These are phyloP conservation scores for Hypercompe scribonia DNA, from an alignment of 2,888 invertebrate species.

Conservation along the genomic window DNA sequence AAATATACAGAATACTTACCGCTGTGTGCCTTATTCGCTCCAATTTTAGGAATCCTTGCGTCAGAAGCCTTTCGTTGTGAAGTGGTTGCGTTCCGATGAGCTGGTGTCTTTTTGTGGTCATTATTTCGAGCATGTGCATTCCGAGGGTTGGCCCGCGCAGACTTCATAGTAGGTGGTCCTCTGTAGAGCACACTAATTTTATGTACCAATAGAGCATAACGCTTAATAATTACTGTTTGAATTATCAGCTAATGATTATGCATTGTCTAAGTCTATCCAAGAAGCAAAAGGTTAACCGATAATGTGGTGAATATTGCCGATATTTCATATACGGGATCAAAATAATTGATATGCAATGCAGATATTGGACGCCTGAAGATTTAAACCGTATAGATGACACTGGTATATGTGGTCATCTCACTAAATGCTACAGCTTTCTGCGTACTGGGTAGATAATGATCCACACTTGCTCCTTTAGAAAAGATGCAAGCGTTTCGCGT, in stretches of 20 bases:
- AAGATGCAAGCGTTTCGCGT: too few species aligned
- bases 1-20: slow-evolving; percentile 59
- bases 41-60: slow-evolving; percentile 72
- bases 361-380: too few species aligned
- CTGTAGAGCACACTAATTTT: slow-evolving; percentile 48
- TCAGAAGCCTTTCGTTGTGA: slow-evolving; percentile 78
- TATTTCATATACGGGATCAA: neutral
- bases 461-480: too few species aligned
- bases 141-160: slow-evolving; percentile 72
- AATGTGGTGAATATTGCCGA: neutral
- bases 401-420: too few species aligned
- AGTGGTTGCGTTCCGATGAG: slow-evolving; percentile 70
- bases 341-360: neutral
- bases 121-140: slow-evolving; percentile 57
- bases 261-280: neutral
- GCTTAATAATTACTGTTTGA: neutral
- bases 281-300: neutral
- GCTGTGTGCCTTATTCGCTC: slow-evolving; percentile 74
- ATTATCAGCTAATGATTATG: neutral
- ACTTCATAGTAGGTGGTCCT: slow-evolving; percentile 76
- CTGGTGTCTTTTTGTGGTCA: slow-evolving; percentile 68
- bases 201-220: neutral
- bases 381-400: too few species aligned
- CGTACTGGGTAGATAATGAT: neutral
- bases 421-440: too few species aligned